These are phyloP conservation scores for Pollenia amentaria DNA, from an alignment of 2,888 invertebrate species.

Conservation along the genomic window DNA sequence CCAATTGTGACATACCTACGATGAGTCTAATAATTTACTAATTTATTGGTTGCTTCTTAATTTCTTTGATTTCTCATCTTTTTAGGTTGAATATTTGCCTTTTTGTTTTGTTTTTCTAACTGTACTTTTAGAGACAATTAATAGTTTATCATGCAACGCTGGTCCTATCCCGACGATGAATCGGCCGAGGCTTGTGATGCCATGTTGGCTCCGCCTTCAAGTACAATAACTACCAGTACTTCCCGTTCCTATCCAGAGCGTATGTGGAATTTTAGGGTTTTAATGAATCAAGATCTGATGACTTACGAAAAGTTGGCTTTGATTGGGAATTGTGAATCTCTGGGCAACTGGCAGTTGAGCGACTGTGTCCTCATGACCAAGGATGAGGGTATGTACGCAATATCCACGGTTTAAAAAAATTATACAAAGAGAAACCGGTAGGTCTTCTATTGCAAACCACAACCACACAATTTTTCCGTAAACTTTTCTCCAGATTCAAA, in stretches of 20 bases:
- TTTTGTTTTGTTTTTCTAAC: constrained; percentile 63
- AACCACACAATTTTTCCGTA: constrained; percentile 69
- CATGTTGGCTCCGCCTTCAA: constrained; percentile 76
- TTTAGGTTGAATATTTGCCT: constrained; percentile 59
- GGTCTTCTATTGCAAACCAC: constrained; percentile 64
- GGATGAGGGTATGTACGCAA: constrained; percentile 82
- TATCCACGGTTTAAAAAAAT: constrained; percentile 62
- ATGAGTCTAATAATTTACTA: constrained; percentile 10
- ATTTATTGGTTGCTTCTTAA: constrained; percentile 26
- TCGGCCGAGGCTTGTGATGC: constrained; percentile 80
- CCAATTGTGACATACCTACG: background rate
- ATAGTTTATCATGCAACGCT: constrained; percentile 86
- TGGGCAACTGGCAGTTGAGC: constrained; percentile 90
- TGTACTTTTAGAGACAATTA: constrained; percentile 62
- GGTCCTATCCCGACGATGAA: constrained; percentile 87
- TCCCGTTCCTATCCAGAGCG: constrained; percentile 71
- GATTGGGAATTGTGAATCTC: constrained; percentile 88
- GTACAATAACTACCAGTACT: constrained; percentile 7
- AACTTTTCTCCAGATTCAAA: constrained; percentile 79
- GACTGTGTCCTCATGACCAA: constrained; percentile 86
- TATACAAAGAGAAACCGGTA: constrained; percentile 50
- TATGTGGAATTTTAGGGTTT: constrained; percentile 86
- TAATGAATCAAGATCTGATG: constrained; percentile 85
- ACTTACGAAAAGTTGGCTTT: constrained; percentile 89
- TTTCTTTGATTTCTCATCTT: constrained; percentile 38